A percentile compares a stretch with the other conserved stretches of the same genome.
Evolutionary conservation across 2,888 invertebrate genomes (phyloP).

Genomic region (Emmelina monodactyla): DNA sequence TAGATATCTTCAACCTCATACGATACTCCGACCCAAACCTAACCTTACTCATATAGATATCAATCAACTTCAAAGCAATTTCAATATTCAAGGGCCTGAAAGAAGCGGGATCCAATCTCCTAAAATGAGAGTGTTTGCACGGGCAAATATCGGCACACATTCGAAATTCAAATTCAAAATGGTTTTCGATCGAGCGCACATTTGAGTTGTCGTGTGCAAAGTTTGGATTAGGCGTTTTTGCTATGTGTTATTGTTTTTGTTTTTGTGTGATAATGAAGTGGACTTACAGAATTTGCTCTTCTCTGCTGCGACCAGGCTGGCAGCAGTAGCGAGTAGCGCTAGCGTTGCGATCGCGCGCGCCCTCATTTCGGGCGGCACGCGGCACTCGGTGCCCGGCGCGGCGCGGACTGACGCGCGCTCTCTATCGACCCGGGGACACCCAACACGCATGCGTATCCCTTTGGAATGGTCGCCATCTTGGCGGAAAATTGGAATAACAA

Average conservation of each 20-base stretch:
- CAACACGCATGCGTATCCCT: slow-evolving; percentile 16
- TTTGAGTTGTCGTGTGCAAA: no score
- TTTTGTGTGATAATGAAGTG: no score
- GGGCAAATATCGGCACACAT: no score
- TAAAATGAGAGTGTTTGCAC: no score
- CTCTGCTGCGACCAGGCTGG: slow-evolving; percentile 46
- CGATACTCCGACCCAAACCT: slow-evolving; percentile 11
- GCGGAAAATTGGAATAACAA: neutral
- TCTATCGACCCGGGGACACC: slow-evolving; percentile 18
- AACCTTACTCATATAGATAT: slow-evolving; percentile 7
- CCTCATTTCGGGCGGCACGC: slow-evolving; percentile 48
- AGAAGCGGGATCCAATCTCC: no score
- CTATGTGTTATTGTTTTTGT: no score
- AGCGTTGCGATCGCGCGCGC: slow-evolving; percentile 44
- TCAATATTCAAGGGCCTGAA: no score
- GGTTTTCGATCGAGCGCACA: no score
- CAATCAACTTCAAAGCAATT: no score
- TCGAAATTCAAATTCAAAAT: no score
- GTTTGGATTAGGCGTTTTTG: no score
- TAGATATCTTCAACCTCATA: slow-evolving; percentile 23
- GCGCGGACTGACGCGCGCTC: slow-evolving; percentile 40
- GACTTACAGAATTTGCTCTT: slow-evolving; percentile 66
- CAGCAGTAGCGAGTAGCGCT: slow-evolving; percentile 36
- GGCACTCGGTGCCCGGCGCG: slow-evolving; percentile 25
- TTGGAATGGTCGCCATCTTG: slow-evolving; percentile 12